Base-by-base conservation (phyloP, 2,888 invertebrate species). In the Drosophila merina region DNA sequence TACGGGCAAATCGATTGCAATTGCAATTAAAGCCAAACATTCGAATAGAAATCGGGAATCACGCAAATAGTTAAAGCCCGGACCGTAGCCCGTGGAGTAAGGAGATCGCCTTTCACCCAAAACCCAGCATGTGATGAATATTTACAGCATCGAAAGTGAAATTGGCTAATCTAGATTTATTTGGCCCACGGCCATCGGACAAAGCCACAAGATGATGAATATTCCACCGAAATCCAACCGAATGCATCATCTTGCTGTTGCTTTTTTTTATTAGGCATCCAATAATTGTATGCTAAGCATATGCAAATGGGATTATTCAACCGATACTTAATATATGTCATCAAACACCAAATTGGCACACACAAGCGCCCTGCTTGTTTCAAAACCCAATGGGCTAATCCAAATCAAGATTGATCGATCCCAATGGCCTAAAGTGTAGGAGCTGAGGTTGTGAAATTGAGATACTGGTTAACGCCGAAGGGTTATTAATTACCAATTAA, bases 141-240 rank as follows among this genome's bases (percentile, higher is more conserved):
- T 60, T 33, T 14, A 51, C 33, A 50, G 28, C 38, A 64, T 57
- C 66, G 72, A 86, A 81, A 81, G 80, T 79, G 84, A 79, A 86
- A 81, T 66, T 48, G 33, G 20, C 44, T 10, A 50, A 51, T 47
- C 26, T 59, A 45, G 50, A 44, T 59, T 63, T 9, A 38, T 40
- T 52, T 47, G 52, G 60, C 40, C 70, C 51, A 51, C 44, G 60
- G 69, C 62, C 42, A 33, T 25, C 10, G 49, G 44, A 50, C 60
- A 10, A 49, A 20, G 8, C 10, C 26, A 25, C 44, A 8, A 60
- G 25, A 60, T 31, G 9, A 60, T 59, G 10, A 31, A 42, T 31
- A 31, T 59, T 40, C 40, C 40, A 14, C 44, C 36, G 50, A 45
- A 63, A 26, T 50, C 49, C 40, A 28, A 9, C 36, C 33, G 6